Evolutionary conservation across 1,140 invertebrate genomes (phyloP).

Genomic region (Neomicropteryx cornuta): DNA sequence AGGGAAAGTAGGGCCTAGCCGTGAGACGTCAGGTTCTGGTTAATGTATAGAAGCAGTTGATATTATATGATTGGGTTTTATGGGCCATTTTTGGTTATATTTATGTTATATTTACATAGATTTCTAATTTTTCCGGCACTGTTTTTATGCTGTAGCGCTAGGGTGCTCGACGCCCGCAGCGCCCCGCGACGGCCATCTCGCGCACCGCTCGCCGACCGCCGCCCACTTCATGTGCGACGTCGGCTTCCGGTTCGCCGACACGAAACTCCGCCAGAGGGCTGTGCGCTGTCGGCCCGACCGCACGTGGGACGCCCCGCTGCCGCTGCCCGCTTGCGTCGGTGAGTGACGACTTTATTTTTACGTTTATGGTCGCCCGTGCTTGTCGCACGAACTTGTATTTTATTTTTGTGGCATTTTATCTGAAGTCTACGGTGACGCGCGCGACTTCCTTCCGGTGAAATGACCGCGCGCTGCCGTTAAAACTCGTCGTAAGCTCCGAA

Average conservation of each 20-base stretch:
- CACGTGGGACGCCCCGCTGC: conserved; percentile 45
- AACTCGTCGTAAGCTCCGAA: too few relatives aligned
- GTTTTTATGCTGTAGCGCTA: conserved; percentile 34
- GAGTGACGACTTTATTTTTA: conserved; percentile 22
- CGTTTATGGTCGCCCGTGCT: background rate
- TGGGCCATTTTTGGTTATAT: too few relatives aligned
- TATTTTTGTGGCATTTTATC: background rate
- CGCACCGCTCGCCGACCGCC: conserved; percentile 40
- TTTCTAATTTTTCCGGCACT: too few relatives aligned
- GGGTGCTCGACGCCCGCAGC: conserved; percentile 43
- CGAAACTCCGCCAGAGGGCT: conserved; percentile 32
- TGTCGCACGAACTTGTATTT: background rate
- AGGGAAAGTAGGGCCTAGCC: too few relatives aligned
- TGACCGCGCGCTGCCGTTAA: background rate
- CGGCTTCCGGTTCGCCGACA: conserved; percentile 45
- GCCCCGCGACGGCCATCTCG: conserved; percentile 46
- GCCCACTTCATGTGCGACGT: conserved; percentile 49
- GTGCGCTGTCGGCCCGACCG: conserved; percentile 43
- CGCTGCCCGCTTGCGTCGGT: conserved; percentile 50
- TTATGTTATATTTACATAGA: too few relatives aligned
- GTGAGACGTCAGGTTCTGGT: too few relatives aligned
- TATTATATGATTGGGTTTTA: too few relatives aligned
- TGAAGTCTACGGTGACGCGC: background rate
- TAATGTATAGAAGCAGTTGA: too few relatives aligned
- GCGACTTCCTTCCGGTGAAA: background rate